Base-by-base conservation (phyloP, 2,797 vertebrate species). In the Dromococcyx pavoninus region DNA sequence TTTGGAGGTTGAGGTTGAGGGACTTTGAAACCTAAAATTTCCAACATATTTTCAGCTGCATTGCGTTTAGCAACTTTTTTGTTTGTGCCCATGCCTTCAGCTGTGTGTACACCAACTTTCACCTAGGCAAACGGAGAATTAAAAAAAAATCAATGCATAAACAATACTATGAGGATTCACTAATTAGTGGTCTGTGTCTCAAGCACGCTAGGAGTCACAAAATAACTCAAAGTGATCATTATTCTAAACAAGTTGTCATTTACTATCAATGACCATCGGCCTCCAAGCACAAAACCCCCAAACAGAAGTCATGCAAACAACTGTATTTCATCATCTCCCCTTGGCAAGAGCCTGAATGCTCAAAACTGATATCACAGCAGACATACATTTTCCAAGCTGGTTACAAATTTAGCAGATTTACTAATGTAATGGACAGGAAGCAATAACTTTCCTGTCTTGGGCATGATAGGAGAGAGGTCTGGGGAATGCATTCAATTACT, bases 41-140 rank as follows among this genome's bases (percentile, higher is more conserved):
- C 99, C 98, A 99, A 97, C 99, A 99, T 99, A 96, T 99, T 99
- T 98, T 99, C 99, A 14, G 99, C 99, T 81, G 99, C 99, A 9
- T 99, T 99, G 91, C 99, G 98, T 94, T 99, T 99, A 90, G 99
- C 99, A 94, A 99, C 99, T 95, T 99, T 99, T 97, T 99, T 99
- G 95, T 99, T 99, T 0, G 99, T 99, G 88, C 99, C 99, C 96
- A 99, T 98, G 69, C 99, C 99, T 97, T 99, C 99, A 8, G 99
- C 99, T 62, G 98, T 98, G 95, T 99, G 99, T 70, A 98, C 98
- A 30, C 98, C 98, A 88, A 99, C 98, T 27, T 98, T 98, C 90
- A 99, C 99, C 99, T 99, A 94, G 41, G 35, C 9, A 78, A 39
- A 35, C 61, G 16, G 83, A 17, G 7, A 90, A 72, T 48, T 11